Evolutionary conservation across 2,888 invertebrate species (phyloP).

Genomic region (Agrotis exclamationis): DNA sequence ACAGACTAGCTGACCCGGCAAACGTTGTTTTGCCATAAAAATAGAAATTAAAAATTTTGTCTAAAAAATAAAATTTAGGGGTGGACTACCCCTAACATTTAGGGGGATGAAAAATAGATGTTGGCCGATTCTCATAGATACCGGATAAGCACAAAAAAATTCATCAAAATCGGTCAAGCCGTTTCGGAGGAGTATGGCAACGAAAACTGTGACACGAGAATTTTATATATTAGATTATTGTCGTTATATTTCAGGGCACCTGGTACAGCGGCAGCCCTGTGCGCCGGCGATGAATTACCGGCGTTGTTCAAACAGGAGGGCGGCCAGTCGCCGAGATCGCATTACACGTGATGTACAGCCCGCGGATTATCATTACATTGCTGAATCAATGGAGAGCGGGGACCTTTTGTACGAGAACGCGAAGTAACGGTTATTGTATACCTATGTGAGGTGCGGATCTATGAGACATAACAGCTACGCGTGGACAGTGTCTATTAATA

Average conservation of each 20-base stretch:
- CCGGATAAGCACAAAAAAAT: no score
- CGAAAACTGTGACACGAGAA: no score
- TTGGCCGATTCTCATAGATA: no score
- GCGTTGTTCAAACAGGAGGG: constrained; percentile 49
- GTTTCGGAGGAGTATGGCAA: no score
- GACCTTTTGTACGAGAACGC: neutral
- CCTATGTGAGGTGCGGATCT: neutral
- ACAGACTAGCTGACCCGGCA: no score
- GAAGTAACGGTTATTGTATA: constrained; percentile 6
- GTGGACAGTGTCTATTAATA: neutral
- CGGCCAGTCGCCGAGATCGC: constrained; percentile 42
- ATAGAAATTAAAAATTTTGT: no score
- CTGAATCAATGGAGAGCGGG: constrained; percentile 23
- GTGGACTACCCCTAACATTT: no score
- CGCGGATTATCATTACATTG: constrained; percentile 51
- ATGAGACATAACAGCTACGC: neutral
- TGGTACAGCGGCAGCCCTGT: constrained; percentile 51
- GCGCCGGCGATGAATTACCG: constrained; percentile 54
- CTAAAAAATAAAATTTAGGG: no score
- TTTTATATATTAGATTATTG: no score
- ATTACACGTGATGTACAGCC: constrained; percentile 58
- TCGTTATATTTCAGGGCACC: neutral
- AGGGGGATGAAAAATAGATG: no score
- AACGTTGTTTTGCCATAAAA: no score
- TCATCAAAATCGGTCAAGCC: no score